phyloP scores from a whole-genome alignment of 2,113 vertebrate genomes.

The Odocoileus hemionus region DNA sequence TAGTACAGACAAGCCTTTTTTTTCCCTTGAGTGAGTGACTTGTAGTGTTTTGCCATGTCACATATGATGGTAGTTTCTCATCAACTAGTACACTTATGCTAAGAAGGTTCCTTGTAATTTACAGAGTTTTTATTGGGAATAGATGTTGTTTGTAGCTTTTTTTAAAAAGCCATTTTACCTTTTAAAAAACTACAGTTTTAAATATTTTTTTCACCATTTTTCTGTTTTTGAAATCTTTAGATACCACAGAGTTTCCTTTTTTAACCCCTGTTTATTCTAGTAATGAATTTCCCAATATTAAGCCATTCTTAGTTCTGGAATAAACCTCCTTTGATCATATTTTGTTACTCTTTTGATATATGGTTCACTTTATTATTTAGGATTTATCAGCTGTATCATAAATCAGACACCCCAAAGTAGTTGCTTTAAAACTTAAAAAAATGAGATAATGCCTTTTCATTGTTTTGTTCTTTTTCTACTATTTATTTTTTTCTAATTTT shows the following conservation, averaged over 20 bases:
- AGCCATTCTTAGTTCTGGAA: not conserved
- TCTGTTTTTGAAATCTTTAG: constrained; percentile 17
- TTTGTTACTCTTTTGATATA: not conserved
- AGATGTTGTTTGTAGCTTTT: not conserved
- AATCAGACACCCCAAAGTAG: not conserved
- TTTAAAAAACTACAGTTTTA: not conserved
- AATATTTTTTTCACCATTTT: not conserved
- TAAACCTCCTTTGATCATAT: not conserved
- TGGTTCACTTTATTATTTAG: not conserved
- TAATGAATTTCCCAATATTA: not conserved
- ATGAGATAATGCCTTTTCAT: not conserved
- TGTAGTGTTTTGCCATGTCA: not conserved
- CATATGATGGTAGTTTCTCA: not conserved
- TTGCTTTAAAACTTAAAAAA: not conserved
- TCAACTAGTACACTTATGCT: not conserved
- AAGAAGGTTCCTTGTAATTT: not conserved
- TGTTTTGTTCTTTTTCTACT: not conserved
- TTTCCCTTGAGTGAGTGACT: not conserved
- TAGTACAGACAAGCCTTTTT: not conserved
- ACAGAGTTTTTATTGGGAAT: not conserved
- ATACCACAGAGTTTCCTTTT: not conserved
- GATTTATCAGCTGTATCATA: constrained; percentile 1
- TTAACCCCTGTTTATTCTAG: not conserved
- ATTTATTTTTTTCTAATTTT: not conserved
- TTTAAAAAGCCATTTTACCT: not conserved